Evolutionary conservation across 2,113 vertebrate species (phyloP).

Genomic region (Atlantisia rogersi): DNA sequence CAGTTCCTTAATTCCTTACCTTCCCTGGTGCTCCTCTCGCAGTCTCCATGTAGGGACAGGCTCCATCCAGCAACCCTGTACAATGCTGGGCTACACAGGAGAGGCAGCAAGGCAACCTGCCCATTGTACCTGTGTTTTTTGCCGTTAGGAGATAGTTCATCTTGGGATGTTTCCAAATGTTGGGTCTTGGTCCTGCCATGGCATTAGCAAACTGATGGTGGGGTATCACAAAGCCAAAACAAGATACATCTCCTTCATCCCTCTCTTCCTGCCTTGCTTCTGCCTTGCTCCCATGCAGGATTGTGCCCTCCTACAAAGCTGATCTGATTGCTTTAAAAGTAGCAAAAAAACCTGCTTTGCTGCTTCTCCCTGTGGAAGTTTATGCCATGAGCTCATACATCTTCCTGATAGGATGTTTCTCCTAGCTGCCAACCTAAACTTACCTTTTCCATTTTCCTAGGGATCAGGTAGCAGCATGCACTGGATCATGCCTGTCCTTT

Average conservation of each 20-base stretch:
- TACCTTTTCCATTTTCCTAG: not conserved
- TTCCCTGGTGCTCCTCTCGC: accelerated
- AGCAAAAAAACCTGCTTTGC: not conserved
- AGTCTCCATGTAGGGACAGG: accelerated
- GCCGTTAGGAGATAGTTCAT: not conserved
- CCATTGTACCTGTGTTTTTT: accelerated
- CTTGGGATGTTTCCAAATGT: not conserved
- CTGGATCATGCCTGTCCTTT: not conserved
- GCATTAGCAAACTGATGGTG: not conserved
- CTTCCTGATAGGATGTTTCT: not conserved
- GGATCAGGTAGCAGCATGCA: not conserved
- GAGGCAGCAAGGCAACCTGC: not conserved
- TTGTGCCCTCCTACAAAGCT: not conserved
- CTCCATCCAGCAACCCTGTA: not conserved
- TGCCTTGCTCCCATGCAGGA: not conserved
- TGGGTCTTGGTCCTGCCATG: not conserved
- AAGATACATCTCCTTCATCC: not conserved
- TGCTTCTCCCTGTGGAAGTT: not conserved
- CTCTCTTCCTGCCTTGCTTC: not conserved
- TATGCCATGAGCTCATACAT: accelerated
- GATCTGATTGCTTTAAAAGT: not conserved
- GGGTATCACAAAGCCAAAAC: accelerated
- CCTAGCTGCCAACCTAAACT: not conserved
- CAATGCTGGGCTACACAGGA: not conserved
- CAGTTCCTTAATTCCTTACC: not conserved